A percentile compares a stretch with the other conserved stretches of the same genome.
Conservation (phyloP, 2,797 vertebrate species). For the Stomatorhinus walkeri region DNA sequence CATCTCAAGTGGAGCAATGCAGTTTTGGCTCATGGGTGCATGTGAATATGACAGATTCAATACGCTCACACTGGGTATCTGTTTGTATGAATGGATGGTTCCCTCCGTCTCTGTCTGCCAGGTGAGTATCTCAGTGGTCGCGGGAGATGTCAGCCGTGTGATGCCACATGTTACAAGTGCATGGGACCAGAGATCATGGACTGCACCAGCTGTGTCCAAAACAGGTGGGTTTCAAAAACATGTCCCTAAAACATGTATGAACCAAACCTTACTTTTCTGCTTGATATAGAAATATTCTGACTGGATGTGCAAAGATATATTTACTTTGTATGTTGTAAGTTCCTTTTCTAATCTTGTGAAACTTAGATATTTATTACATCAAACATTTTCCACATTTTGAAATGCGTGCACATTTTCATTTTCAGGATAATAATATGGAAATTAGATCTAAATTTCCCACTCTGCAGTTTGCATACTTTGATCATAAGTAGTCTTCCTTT, state of each 20-base stretch:
- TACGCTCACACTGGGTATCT: neutral
- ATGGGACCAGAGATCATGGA: conserved; percentile 63
- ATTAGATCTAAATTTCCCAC: neutral
- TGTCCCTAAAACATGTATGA: neutral
- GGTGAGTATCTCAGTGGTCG: conserved; percentile 65
- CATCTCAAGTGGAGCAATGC: neutral
- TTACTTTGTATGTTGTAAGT: neutral
- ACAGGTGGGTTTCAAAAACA: conserved; percentile 48
- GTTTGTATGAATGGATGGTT: neutral
- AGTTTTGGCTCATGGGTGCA: neutral
- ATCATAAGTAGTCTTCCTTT: neutral
- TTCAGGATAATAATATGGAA: neutral
- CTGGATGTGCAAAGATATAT: neutral
- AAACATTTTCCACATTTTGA: neutral
- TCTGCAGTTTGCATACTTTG: neutral
- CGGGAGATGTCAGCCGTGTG: conserved; percentile 65
- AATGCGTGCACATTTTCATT: neutral
- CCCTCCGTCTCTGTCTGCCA: conserved; percentile 38
- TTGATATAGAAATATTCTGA: neutral
- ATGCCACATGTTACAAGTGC: conserved; percentile 70
- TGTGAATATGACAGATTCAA: neutral
- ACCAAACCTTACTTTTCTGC: neutral
- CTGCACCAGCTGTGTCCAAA: conserved; percentile 65
- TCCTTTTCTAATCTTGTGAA: neutral
- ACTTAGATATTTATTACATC: neutral